Evolutionary conservation across 2,888 invertebrate species (phyloP), one percentile per base, ranked within the genome.

Genomic region (Lamellibrachia columna): DNA sequence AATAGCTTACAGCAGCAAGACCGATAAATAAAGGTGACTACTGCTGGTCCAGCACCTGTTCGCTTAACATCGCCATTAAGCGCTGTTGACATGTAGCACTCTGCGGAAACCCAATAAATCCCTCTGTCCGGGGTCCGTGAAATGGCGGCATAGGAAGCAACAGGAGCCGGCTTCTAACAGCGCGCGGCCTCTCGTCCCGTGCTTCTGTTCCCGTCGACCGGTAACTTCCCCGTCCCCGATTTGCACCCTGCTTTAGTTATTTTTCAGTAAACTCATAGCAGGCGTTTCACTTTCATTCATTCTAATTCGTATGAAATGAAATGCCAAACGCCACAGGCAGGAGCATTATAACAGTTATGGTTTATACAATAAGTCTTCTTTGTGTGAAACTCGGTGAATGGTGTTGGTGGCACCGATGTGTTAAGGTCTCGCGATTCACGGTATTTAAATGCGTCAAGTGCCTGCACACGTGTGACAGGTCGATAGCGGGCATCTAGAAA

Each of bases 21-120:
- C 22, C 75, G 75, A 75, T 75, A 75, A 75, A 75, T 75, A 75
- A 75, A 75, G 75, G 75, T 75, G 75, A 75, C 75, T 75, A 75
- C 75, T 15, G 9, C 55, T 55, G 75, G 22, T 75, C 75, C 11
- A 75, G 3, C 75, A 75, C 75, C 75, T 75, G 75, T 75, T n/a
- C 22, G n/a, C 75, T 75, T 75, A 22, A 75, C 75, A 75, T 75
- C 6, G 3, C 22, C 75, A 75, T 22, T 75, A 75, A 11, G 75
- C 6, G 15, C n/a, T n/a, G 75, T n/a, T n/a, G 75, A 15, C 75
- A 22, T 55, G 55, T 55, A 4, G 75, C n/a, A n/a, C 75, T 75
- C 75, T 75, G 8, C 60, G 9, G 60, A 60, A 60, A 60, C 60
- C 60, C 60, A 75, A 75, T 75, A 75, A 75, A 75, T 75, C 75